Conservation (phyloP, 2,888 invertebrate species). For the Cerastis rubricosa region DNA sequence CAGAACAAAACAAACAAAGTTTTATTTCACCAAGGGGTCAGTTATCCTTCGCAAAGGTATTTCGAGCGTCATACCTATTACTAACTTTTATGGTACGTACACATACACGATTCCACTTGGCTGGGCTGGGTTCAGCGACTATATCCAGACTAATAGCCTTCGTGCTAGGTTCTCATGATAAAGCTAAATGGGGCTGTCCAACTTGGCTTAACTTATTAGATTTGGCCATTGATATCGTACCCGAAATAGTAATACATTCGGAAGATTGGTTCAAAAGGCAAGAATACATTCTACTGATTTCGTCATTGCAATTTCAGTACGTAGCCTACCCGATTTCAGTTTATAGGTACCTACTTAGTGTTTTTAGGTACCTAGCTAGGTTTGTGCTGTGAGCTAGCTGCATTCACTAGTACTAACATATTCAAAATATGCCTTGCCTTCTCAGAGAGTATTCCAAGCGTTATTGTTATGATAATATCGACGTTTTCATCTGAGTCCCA, state of each 20-base stretch:
- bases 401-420: conserved; percentile 34
- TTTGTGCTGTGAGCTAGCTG: background rate
- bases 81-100: conserved; percentile 4
- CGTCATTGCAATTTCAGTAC: background rate
- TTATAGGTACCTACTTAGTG: background rate
- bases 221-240: conserved; percentile 13
- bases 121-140: conserved; percentile 27
- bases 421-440: conserved; percentile 37
- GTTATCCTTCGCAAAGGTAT: background rate
- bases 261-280: background rate
- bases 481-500: conserved; percentile 61
- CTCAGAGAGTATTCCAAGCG: conserved; percentile 22
- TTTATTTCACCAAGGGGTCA: background rate
- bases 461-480: conserved; percentile 66
- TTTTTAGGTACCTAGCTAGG: background rate
- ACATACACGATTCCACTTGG: background rate
- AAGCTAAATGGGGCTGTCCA: conserved; percentile 23
- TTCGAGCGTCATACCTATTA: conserved; percentile 1
- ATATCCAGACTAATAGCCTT: conserved; percentile 63
- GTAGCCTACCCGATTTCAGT: background rate
- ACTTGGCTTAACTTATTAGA: conserved; percentile 16
- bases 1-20: background rate
- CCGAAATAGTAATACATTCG: background rate
- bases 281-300: background rate
- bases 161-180: conserved; percentile 68